These are phyloP conservation scores for Enteromius paludinosus DNA, from an alignment of 2,797 vertebrate genomes.

Conservation along the genomic window DNA sequence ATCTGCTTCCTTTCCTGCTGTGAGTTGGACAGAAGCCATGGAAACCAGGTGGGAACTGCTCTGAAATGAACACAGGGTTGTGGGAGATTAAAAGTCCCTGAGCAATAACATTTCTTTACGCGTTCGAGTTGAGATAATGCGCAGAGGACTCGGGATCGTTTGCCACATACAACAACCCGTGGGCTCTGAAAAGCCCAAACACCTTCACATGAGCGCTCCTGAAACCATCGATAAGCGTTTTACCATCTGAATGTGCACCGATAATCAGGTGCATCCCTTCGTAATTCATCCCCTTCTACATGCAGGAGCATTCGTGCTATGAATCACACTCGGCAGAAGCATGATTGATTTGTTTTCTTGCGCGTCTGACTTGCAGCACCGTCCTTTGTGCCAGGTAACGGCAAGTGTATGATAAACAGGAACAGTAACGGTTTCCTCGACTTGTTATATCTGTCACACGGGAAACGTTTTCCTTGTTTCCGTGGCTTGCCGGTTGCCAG, in stretches of 20 bases:
- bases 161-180: constrained; percentile 21
- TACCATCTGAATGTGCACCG: constrained; percentile 11
- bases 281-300: constrained; percentile 16
- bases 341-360: constrained; percentile 61
- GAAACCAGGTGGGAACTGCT: constrained; percentile 63
- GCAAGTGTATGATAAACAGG: constrained; percentile 57
- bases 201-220: neutral
- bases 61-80: constrained; percentile 61
- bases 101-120: constrained; percentile 60
- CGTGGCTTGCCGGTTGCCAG: constrained; percentile 71
- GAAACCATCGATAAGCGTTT: constrained; percentile 1
- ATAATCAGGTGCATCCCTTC: constrained; percentile 29
- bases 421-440: constrained; percentile 68
- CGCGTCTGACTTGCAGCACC: constrained; percentile 41
- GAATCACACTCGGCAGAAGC: constrained; percentile 17
- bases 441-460: constrained; percentile 72
- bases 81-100: constrained; percentile 68
- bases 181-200: neutral
- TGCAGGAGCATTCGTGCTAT: neutral
- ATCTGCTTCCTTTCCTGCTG: constrained; percentile 80
- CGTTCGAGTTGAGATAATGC: constrained; percentile 50
- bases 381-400: constrained; percentile 43
- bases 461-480: constrained; percentile 58
- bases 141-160: constrained; percentile 4
- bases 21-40: constrained; percentile 75